A percentile compares a stretch with the other conserved stretches of the same genome.
Evolutionary conservation across 2,113 vertebrate genomes (phyloP).

Genomic region (Chunga burmeisteri): DNA sequence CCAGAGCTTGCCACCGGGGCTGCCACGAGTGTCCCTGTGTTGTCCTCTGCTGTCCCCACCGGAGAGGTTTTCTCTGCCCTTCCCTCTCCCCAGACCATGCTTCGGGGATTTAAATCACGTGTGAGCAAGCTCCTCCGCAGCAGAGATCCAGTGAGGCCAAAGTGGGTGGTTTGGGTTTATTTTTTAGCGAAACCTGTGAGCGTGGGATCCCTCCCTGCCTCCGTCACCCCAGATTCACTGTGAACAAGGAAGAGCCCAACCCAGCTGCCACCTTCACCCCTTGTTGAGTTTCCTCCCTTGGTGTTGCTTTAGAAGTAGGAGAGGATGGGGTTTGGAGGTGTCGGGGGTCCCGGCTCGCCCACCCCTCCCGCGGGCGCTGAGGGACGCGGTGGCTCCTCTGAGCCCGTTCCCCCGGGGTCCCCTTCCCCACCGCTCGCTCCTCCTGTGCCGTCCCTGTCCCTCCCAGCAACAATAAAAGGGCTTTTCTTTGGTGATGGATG

Average conservation of each 20-base stretch:
- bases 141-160: not conserved
- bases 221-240: not conserved
- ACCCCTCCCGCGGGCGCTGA: not conserved
- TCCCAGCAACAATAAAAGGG: slow-evolving; percentile 28
- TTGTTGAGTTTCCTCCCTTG: not conserved
- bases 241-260: slow-evolving; percentile 27
- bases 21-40: accelerated
- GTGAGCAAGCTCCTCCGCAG: not conserved
- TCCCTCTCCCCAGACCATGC: not conserved
- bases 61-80: not conserved
- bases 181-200: not conserved
- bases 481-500: slow-evolving; percentile 30
- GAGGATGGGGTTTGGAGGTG: not conserved
- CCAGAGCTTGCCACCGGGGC: not conserved
- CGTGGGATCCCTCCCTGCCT: not conserved
- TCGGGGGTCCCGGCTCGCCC: accelerated
- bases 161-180: not conserved
- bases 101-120: accelerated
- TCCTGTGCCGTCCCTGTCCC: accelerated
- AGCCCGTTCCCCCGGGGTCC: accelerated
- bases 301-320: not conserved
- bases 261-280: not conserved
- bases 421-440: not conserved
- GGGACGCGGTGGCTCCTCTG: not conserved
- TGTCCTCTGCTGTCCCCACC: not conserved